Percentiles rank a stretch among this genome's conserved stretches.
Evolutionary conservation across 2,888 invertebrate species (phyloP).

Genomic region (Hyles lineata): DNA sequence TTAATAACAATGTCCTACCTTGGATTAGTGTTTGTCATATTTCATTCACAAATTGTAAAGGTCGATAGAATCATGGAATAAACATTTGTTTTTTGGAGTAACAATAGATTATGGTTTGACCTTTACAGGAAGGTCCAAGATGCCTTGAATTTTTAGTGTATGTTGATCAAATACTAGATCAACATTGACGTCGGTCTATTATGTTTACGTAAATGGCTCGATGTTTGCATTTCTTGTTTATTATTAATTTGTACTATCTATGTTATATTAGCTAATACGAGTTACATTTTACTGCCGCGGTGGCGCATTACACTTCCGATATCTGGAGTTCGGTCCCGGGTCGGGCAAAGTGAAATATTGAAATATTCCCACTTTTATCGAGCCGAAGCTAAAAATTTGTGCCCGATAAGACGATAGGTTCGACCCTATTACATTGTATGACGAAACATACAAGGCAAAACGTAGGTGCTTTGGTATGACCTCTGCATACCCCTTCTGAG

Average conservation of each 20-base stretch:
- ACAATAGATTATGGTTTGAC: slow-evolving; percentile 17
- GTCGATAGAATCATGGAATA: slow-evolving; percentile 10
- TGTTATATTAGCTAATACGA: too few species aligned
- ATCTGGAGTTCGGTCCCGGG: too few species aligned
- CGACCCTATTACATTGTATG: too few species aligned
- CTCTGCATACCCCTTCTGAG: too few species aligned
- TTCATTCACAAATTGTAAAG: slow-evolving; percentile 1
- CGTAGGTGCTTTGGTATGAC: too few species aligned
- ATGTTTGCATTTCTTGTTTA: neutral
- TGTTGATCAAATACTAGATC: slow-evolving; percentile 12
- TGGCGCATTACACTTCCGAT: too few species aligned
- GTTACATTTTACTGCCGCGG: too few species aligned
- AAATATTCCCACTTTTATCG: too few species aligned
- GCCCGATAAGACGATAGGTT: too few species aligned
- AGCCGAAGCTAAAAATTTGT: too few species aligned
- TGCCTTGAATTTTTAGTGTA: slow-evolving; percentile 16
- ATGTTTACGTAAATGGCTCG: neutral
- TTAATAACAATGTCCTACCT: neutral
- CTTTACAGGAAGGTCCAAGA: slow-evolving; percentile 16
- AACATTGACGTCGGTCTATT: neutral
- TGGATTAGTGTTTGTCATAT: neutral
- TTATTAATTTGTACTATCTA: neutral
- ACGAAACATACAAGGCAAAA: too few species aligned
- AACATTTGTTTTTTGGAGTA: slow-evolving; percentile 16
- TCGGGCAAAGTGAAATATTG: too few species aligned